Evolutionary conservation across 2,797 vertebrate species (phyloP).

Genomic region (Threskiornis aethiopicus): DNA sequence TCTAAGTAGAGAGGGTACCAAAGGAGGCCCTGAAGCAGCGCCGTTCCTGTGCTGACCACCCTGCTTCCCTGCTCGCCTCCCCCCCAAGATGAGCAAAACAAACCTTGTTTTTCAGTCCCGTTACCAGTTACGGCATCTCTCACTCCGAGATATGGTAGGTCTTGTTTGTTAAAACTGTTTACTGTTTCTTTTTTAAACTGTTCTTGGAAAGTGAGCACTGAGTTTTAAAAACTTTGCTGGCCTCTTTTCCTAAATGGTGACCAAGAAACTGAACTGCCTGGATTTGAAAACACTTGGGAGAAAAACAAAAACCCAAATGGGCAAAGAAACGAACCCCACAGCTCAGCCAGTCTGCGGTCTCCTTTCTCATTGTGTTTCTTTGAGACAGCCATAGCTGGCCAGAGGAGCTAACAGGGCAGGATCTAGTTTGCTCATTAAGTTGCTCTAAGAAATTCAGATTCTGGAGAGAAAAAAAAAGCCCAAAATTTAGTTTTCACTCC

Average conservation of each 20-base stretch:
- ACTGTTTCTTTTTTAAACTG: not conserved
- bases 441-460: not conserved
- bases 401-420: not conserved
- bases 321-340: not conserved
- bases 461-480: not conserved
- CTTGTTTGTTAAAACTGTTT: not conserved
- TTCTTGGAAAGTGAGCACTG: not conserved
- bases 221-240: not conserved
- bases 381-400: not conserved
- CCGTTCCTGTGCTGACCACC: not conserved
- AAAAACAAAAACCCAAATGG: not conserved
- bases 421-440: not conserved
- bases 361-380: not conserved
- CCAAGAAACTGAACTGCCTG: not conserved
- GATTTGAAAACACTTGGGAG: not conserved
- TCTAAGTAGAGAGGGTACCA: not conserved
- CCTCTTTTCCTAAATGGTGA: not conserved
- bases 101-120: not conserved
- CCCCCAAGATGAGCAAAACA: not conserved
- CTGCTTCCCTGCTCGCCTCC: fast-evolving
- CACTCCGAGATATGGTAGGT: not conserved
- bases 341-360: not conserved
- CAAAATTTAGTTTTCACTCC: not conserved
- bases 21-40: not conserved
- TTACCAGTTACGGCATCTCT: not conserved